phyloP scores from a whole-genome alignment of 1,140 invertebrate genomes.

The Ceratosolen solmsi region DNA sequence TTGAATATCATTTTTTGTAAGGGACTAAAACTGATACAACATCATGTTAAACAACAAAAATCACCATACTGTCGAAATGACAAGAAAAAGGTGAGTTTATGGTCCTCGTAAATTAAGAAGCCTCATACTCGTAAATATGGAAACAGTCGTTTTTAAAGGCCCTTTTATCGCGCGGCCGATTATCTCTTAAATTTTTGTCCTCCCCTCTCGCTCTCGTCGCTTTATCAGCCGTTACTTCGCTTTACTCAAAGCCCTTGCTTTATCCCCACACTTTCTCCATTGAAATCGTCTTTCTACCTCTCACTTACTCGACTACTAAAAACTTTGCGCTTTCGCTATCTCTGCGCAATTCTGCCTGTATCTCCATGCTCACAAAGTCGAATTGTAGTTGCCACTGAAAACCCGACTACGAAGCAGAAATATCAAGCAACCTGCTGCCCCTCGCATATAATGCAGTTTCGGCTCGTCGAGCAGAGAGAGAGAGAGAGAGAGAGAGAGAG shows the following conservation, averaged over 20 bases:
- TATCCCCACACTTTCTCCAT: neutral
- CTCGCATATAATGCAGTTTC: constrained; percentile 34
- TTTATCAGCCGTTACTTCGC: constrained; percentile 3
- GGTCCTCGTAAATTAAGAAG: constrained; percentile 17
- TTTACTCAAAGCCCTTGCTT: constrained; percentile 11
- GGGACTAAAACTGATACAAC: no score
- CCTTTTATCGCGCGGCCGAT: constrained; percentile 32
- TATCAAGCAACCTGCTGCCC: constrained; percentile 30
- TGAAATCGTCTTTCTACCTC: neutral
- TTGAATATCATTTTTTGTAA: no score
- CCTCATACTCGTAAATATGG: constrained; percentile 23
- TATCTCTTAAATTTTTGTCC: constrained; percentile 44
- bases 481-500: neutral
- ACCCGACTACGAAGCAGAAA: constrained; percentile 50
- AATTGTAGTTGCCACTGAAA: constrained; percentile 46
- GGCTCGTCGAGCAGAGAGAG: neutral
- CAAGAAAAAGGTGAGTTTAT: neutral
- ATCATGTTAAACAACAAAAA: neutral
- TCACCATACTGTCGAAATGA: neutral
- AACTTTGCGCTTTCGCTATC: constrained; percentile 42
- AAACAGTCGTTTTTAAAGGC: constrained; percentile 27
- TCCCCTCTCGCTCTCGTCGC: neutral
- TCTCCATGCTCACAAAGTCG: constrained; percentile 31
- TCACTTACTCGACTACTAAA: constrained; percentile 13
- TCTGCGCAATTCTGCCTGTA: constrained; percentile 7